A percentile compares a stretch with the other conserved stretches of the same genome.
phyloP scores from a whole-genome alignment of 2,888 invertebrate genomes.

The Scrobipalpa costella region DNA sequence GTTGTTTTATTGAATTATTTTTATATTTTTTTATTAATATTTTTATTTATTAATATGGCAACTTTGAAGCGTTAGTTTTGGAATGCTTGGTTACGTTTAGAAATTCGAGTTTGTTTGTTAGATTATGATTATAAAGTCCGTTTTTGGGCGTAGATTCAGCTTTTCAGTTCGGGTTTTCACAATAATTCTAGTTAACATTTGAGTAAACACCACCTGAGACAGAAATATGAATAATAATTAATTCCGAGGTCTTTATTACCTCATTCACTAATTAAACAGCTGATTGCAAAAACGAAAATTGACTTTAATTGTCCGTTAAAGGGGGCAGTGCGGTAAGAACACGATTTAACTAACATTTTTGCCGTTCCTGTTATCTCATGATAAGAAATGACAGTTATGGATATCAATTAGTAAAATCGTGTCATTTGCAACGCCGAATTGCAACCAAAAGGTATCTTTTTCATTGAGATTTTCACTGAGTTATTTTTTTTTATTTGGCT shows the following conservation, averaged over 20 bases:
- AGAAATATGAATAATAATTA: constrained; percentile 59
- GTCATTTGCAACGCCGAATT: not conserved
- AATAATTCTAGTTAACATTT: constrained; percentile 64
- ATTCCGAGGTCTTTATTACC: constrained; percentile 56
- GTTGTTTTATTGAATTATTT: constrained; percentile 37
- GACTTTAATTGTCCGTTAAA: constrained; percentile 10
- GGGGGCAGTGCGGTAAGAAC: too few species aligned
- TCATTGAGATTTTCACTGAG: not conserved
- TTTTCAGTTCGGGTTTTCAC: constrained; percentile 57
- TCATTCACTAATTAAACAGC: constrained; percentile 51
- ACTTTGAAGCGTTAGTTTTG: constrained; percentile 65
- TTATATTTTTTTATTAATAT: constrained; percentile 30
- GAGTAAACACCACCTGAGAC: constrained; percentile 68
- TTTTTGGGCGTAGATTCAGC: constrained; percentile 50
- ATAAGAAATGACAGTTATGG: too few species aligned
- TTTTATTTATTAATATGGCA: constrained; percentile 70
- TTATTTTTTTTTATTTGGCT: not conserved
- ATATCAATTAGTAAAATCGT: too few species aligned
- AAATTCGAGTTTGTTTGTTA: constrained; percentile 41
- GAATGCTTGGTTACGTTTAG: constrained; percentile 65
- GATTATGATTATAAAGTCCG: constrained; percentile 46
- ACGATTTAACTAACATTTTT: too few species aligned
- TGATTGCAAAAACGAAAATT: constrained; percentile 25
- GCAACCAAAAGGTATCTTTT: not conserved
- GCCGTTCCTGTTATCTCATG: too few species aligned